Base-by-base conservation (phyloP, 2,797 vertebrate species). In the Rallus crepitans region DNA sequence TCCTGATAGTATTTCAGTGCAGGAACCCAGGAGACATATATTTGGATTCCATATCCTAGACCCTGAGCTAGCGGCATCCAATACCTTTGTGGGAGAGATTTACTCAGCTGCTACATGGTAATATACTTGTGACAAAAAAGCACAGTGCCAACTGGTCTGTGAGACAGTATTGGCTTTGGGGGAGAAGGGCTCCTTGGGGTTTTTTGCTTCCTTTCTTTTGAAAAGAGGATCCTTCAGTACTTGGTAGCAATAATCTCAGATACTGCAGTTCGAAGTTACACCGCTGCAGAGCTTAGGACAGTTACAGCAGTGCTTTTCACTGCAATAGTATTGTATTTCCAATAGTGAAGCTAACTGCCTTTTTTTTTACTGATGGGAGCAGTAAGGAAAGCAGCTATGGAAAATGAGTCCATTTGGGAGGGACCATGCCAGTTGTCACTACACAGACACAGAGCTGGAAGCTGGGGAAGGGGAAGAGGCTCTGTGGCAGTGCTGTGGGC, bases 11-110 rank as follows among this genome's bases (percentile, higher is more conserved):
- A 81, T 87, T 94, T 81, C 87, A 79, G 75, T 31, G 77, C 64
- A 87, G 64, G 63, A 94, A 77, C 33, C 15, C 88, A 82, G 53
- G 53, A 93, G 64, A 89, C 24, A 42, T 19, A 24, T 50, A 27
- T 79, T 90, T 94, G 89, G 82, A 94, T 90, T 90, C 47, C 42
- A 70, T 50, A 60, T 48, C 66, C 82, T 50, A 85, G 75, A 90
- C 48, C 37, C 45, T 37, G 31, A 89, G 84, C 79, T 92, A 70
- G 37, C 0, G 2, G 91, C 56, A 82, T 84, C 77, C 42, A 77
- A 95, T 87, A 79, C 28, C 25, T 93, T 63, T 82, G 70, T 70
- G 89, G 80, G 52, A 69, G 86, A 90, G 77, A 72, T 87, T 88
- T 73, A 40, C 2, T 6, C 82, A 88, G 87, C 86, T 90, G 73